Evolutionary conservation across 1,140 invertebrate species (phyloP).

Genomic region (Sitodiplosis mosellana): DNA sequence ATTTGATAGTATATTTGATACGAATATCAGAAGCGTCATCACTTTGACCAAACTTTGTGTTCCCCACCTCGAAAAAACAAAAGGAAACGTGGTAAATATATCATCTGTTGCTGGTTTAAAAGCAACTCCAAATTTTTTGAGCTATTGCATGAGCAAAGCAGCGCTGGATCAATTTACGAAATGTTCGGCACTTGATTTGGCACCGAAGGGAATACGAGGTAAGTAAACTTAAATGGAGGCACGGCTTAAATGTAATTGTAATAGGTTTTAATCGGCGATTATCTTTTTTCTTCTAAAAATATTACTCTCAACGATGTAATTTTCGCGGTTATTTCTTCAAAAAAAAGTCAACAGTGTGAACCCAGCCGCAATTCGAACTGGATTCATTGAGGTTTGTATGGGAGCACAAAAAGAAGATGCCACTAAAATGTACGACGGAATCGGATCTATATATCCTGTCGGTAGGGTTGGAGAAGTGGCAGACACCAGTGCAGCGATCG

Average conservation of each 20-base stretch:
- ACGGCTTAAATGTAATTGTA: no score
- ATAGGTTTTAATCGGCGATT: no score
- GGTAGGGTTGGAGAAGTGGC: no score
- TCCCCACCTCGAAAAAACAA: conserved; percentile 60
- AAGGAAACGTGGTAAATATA: conserved; percentile 64
- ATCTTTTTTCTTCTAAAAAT: no score
- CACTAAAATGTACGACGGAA: no score
- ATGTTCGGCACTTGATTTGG: conserved; percentile 48
- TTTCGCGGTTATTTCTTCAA: no score
- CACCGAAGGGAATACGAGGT: conserved; percentile 43
- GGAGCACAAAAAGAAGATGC: no score
- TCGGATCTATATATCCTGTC: no score
- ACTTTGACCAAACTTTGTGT: conserved; percentile 40
- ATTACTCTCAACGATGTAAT: no score
- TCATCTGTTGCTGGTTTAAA: conserved; percentile 74
- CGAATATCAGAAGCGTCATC: conserved; percentile 39
- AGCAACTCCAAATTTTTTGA: conserved; percentile 52
- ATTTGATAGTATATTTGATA: conserved; percentile 67
- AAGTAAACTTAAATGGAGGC: no score
- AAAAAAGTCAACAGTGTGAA: conserved; percentile 46
- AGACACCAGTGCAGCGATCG: no score
- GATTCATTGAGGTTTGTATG: conserved; percentile 30
- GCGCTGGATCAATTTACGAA: conserved; percentile 37
- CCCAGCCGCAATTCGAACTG: conserved; percentile 42
- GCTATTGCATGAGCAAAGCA: conserved; percentile 77